Conservation (phyloP, 1,140 invertebrate genomes). For the Listronotus bonariensis region DNA sequence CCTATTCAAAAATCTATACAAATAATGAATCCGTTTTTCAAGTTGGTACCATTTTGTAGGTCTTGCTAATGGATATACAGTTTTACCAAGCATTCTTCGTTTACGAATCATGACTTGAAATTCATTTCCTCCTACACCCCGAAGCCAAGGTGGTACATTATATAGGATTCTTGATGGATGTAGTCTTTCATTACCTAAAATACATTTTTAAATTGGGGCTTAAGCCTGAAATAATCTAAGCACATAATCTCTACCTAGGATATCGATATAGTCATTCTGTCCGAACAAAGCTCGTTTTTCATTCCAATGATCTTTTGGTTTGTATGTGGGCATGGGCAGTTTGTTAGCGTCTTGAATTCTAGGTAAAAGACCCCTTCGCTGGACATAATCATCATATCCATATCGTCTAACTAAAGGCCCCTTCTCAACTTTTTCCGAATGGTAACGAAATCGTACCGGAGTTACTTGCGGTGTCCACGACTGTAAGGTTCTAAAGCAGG, state of each 20-base stretch:
- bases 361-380: constrained; percentile 71
- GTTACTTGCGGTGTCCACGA: constrained; percentile 56
- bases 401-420: constrained; percentile 67
- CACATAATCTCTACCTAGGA: constrained; percentile 71
- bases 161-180: constrained; percentile 84
- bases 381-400: constrained; percentile 72
- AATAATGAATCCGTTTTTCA: constrained; percentile 71
- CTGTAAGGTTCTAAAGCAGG: constrained; percentile 14
- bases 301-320: constrained; percentile 74
- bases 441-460: constrained; percentile 65
- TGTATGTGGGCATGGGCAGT: constrained; percentile 72
- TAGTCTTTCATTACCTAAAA: constrained; percentile 71
- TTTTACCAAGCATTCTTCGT: constrained; percentile 65
- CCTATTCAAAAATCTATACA: constrained; percentile 77
- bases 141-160: constrained; percentile 82
- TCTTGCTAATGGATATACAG: constrained; percentile 62
- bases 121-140: constrained; percentile 87
- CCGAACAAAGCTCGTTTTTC: constrained; percentile 82
- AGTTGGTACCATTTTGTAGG: constrained; percentile 80
- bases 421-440: constrained; percentile 67
- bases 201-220: no score
- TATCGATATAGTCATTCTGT: constrained; percentile 97
- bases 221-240: no score
- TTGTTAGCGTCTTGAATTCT: constrained; percentile 59
- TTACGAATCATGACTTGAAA: constrained; percentile 80